These are phyloP conservation scores for Bombus sibiricus DNA, from an alignment of 1,140 invertebrate genomes.

Conservation along the genomic window DNA sequence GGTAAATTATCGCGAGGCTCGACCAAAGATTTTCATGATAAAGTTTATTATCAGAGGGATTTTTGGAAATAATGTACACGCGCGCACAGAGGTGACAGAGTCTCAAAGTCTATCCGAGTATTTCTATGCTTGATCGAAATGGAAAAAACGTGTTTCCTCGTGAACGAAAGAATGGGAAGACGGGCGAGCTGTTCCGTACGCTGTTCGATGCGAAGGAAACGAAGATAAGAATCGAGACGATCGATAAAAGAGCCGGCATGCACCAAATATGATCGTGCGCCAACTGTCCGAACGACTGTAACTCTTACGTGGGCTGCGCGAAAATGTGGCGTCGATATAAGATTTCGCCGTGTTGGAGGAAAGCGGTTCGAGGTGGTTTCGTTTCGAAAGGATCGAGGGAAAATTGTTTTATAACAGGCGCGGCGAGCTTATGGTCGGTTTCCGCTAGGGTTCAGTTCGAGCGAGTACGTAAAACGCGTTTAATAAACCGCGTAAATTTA, in stretches of 20 bases:
- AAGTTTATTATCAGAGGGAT: no score
- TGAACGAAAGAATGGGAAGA: background rate
- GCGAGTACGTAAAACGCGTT: no score
- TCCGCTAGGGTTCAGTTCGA: no score
- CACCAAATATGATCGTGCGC: slow-evolving; percentile 1
- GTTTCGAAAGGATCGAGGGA: background rate
- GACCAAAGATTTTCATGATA: background rate
- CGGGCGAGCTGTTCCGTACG: background rate
- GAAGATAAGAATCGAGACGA: background rate
- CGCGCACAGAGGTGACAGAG: no score
- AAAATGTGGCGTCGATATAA: background rate
- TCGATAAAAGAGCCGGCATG: slow-evolving; percentile 7
- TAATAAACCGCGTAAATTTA: no score
- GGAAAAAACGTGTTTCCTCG: background rate
- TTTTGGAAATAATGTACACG: no score
- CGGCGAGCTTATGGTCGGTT: no score
- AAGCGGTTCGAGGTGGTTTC: slow-evolving; percentile 6
- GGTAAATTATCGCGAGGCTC: background rate
- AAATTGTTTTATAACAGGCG: background rate
- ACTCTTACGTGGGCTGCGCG: background rate
- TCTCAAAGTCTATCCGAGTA: no score
- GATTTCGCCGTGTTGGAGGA: background rate
- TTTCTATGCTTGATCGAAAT: accelerated
- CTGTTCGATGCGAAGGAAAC: background rate
- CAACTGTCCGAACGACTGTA: background rate